Conservation (phyloP, 2,113 vertebrate genomes). For the Forbesichthys agassizii region DNA sequence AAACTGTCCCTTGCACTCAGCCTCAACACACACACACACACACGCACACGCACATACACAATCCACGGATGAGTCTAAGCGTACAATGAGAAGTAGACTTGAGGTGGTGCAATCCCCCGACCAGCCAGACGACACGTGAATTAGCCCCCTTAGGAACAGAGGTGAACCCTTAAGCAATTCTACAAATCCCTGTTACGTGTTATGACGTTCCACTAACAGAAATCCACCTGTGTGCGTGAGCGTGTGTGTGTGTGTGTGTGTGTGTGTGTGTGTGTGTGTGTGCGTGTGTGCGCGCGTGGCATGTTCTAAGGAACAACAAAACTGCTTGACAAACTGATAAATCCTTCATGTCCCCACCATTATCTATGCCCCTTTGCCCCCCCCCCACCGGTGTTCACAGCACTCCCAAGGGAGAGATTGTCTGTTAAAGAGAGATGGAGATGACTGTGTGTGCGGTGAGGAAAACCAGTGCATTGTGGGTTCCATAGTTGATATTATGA, state of each 20-base stretch:
- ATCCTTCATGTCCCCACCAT: background rate
- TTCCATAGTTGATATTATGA: background rate
- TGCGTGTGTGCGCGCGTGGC: too few relatives aligned
- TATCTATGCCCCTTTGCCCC: too few relatives aligned
- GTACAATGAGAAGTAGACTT: background rate
- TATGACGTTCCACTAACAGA: too few relatives aligned
- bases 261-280: too few relatives aligned
- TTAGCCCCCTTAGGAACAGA: background rate
- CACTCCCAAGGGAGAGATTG: too few relatives aligned
- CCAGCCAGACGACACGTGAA: background rate
- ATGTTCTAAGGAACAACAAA: too few relatives aligned
- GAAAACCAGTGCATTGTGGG: background rate
- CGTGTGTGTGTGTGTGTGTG: too few relatives aligned
- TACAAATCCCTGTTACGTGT: too few relatives aligned
- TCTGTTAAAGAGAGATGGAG: too few relatives aligned
- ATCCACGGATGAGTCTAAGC: constrained; percentile 5
- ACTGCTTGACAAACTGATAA: background rate
- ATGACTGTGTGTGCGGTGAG: background rate
- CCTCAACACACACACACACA: constrained; percentile 29
- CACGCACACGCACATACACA: constrained; percentile 8
- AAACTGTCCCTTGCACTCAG: constrained; percentile 64
- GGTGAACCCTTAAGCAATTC: too few relatives aligned
- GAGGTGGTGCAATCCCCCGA: background rate
- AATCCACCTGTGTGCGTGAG: too few relatives aligned
- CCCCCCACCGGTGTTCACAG: too few relatives aligned